Conservation (phyloP, 2,888 invertebrate genomes). For the Camponotus fellah region DNA sequence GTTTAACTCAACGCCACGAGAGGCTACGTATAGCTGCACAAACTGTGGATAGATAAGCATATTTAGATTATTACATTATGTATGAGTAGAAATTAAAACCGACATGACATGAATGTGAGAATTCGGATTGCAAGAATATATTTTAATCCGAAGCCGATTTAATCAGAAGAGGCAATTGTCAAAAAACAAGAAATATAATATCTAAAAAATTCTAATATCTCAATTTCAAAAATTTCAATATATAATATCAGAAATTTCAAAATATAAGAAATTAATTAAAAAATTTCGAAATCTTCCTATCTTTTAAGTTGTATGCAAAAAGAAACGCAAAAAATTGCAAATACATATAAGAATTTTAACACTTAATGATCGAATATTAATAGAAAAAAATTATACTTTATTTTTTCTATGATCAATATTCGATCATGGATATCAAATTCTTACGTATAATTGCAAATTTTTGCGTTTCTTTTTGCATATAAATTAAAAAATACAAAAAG, state of each 20-base stretch:
- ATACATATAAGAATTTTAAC: too few relatives aligned
- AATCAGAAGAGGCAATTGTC: background rate
- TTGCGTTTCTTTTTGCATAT: background rate
- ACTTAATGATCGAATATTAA: too few relatives aligned
- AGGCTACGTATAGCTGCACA: background rate
- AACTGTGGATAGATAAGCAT: background rate
- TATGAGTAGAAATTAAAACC: background rate
- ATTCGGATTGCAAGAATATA: background rate
- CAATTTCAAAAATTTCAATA: background rate
- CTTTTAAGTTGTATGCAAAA: too few relatives aligned
- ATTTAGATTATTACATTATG: background rate
- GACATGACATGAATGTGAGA: background rate
- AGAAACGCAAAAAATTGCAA: too few relatives aligned
- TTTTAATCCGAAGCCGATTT: background rate
- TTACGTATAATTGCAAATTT: background rate
- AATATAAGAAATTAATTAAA: too few relatives aligned
- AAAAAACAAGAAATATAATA: background rate
- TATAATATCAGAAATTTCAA: too few relatives aligned
- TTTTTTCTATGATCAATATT: background rate
- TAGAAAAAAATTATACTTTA: too few relatives aligned
- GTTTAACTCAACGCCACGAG: conserved; percentile 25
- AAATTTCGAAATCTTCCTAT: too few relatives aligned
- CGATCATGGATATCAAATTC: background rate
- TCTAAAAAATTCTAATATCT: background rate
- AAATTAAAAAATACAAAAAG: background rate